A percentile compares a stretch with the other conserved stretches of the same genome.
Evolutionary conservation across 2,113 vertebrate genomes (phyloP).

Genomic region (Gnathonemus longibarbis): DNA sequence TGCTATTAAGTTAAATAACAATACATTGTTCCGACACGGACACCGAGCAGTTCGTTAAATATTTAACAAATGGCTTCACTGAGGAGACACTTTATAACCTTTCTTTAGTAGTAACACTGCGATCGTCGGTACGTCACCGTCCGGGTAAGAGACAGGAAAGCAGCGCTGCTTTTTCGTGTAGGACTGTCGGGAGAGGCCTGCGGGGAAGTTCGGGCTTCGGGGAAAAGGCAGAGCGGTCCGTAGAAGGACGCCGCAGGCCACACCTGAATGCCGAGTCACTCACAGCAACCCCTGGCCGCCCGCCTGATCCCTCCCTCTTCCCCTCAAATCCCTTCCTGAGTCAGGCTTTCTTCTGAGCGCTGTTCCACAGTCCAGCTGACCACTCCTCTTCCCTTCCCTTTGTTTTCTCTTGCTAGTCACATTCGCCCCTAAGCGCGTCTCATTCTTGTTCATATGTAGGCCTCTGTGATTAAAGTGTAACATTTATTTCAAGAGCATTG

Average conservation of each 20-base stretch:
- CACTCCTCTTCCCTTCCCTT: slow-evolving; percentile 6
- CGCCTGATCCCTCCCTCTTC: neutral
- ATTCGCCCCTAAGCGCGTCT: neutral
- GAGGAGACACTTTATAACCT: neutral
- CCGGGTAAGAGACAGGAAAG: neutral
- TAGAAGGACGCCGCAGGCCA: neutral
- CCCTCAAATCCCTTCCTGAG: slow-evolving; percentile 12
- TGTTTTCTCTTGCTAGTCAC: neutral
- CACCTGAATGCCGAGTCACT: slow-evolving; percentile 17
- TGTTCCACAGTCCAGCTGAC: neutral
- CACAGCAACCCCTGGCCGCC: neutral
- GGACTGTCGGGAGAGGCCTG: neutral
- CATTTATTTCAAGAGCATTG: neutral
- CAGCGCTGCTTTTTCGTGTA: neutral
- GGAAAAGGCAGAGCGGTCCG: neutral
- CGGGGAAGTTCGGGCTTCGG: neutral
- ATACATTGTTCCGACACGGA: neutral
- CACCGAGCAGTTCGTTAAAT: neutral
- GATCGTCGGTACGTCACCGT: neutral
- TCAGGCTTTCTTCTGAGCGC: neutral
- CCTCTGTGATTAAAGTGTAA: neutral
- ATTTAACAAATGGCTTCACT: neutral
- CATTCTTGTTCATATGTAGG: neutral
- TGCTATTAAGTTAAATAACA: neutral
- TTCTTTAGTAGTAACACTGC: neutral